phyloP scores from a whole-genome alignment of 2,888 invertebrate species.

The Syrphus vitripennis region DNA sequence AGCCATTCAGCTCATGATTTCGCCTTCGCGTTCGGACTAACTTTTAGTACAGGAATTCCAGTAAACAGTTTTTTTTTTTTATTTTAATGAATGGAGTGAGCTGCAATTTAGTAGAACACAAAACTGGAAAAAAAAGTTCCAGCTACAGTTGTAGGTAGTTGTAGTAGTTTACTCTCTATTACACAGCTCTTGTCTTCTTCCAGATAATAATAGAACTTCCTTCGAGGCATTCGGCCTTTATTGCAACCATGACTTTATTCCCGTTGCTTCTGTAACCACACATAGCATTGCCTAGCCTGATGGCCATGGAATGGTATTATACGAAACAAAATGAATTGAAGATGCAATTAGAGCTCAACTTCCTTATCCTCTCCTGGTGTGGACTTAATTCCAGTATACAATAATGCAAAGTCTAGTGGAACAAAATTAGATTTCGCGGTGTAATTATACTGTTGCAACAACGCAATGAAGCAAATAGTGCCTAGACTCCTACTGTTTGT shows the following conservation, averaged over 20 bases:
- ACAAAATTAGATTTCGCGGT: conserved; percentile 70
- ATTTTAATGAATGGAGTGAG: conserved; percentile 38
- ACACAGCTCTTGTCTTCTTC: conserved; percentile 31
- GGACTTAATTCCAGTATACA: conserved; percentile 57
- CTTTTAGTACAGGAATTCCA: conserved; percentile 30
- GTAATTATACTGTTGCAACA: conserved; percentile 53
- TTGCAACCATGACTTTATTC: conserved; percentile 12
- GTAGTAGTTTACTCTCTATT: background rate
- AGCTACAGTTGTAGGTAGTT: background rate
- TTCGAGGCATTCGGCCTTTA: conserved; percentile 12
- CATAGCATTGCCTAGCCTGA: background rate
- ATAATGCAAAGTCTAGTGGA: conserved; percentile 63
- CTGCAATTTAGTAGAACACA: conserved; percentile 61
- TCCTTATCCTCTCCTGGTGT: conserved; percentile 59
- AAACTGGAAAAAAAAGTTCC: conserved; percentile 34
- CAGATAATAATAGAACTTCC: conserved; percentile 6
- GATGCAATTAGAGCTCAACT: conserved; percentile 64
- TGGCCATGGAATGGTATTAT: background rate
- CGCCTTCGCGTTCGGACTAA: conserved; percentile 6
- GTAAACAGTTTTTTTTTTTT: conserved; percentile 1
- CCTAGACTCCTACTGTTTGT: background rate
- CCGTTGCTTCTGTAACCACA: background rate
- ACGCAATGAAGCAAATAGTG: conserved; percentile 18
- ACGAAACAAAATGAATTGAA: conserved; percentile 36
- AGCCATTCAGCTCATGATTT: background rate